Evolutionary conservation across 1,140 invertebrate species (phyloP).

Genomic region (Diachasmimorpha longicaudata): DNA sequence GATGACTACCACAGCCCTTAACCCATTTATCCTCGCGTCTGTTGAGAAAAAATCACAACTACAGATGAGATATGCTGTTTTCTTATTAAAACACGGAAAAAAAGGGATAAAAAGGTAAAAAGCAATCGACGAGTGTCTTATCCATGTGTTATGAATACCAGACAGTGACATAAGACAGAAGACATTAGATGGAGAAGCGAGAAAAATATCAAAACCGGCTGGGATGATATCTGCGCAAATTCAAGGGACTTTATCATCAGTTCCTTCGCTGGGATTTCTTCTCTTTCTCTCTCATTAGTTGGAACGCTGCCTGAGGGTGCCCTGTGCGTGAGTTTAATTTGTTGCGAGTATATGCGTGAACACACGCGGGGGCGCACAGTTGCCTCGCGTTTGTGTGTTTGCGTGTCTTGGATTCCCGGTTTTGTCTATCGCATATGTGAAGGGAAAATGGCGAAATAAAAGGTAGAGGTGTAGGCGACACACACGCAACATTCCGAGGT

Average conservation of each 20-base stretch:
- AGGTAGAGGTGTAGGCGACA: constrained; percentile 42
- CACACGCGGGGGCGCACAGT: constrained; percentile 34
- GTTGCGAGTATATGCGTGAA: constrained; percentile 53
- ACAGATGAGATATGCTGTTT: neutral
- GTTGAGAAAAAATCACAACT: neutral
- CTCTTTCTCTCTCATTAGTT: constrained; percentile 57
- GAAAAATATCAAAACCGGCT: neutral
- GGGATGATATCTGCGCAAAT: constrained; percentile 5
- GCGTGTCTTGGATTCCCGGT: neutral
- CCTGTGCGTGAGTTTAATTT: constrained; percentile 61
- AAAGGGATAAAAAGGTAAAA: neutral
- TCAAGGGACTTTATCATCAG: constrained; percentile 46
- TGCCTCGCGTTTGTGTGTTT: neutral
- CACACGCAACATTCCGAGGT: constrained; percentile 35
- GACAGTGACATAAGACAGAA: neutral
- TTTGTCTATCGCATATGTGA: neutral
- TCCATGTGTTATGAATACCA: neutral
- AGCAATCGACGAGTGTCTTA: neutral
- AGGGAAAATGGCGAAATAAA: neutral
- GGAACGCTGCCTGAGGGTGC: constrained; percentile 49
- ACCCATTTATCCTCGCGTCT: neutral
- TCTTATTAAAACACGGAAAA: neutral
- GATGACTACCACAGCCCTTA: constrained; percentile 12
- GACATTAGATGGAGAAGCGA: neutral
- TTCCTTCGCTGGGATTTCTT: constrained; percentile 25